A percentile compares a stretch with the other conserved stretches of the same genome.
phyloP scores from a whole-genome alignment of 2,888 invertebrate species.

The Papilio demoleus region DNA sequence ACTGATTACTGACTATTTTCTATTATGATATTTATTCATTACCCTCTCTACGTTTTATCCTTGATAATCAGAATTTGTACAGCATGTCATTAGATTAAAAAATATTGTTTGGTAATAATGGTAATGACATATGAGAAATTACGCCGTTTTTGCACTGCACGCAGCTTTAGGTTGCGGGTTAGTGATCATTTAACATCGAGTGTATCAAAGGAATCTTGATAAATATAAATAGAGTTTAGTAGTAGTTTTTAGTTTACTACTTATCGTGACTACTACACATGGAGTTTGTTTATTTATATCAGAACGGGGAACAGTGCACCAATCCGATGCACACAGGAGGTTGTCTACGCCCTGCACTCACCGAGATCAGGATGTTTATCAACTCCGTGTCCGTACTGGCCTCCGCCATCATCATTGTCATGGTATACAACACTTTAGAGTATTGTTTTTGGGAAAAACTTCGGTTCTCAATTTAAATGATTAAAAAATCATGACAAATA shows the following conservation, averaged over 20 bases:
- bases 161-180: not conserved
- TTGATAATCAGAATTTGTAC: not conserved
- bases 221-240: not conserved
- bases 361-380: constrained; percentile 63
- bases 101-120: too few species aligned
- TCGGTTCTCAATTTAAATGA: too few species aligned
- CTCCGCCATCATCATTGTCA: constrained; percentile 63
- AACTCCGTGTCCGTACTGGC: constrained; percentile 64
- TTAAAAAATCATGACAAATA: too few species aligned
- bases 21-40: not conserved
- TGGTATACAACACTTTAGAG: constrained; percentile 61
- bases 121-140: too few species aligned
- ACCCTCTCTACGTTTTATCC: not conserved
- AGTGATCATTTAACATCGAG: not conserved
- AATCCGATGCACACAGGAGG: constrained; percentile 58
- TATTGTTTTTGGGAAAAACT: too few species aligned
- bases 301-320: constrained; percentile 59
- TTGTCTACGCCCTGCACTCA: constrained; percentile 64
- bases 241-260: not conserved
- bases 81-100: not conserved
- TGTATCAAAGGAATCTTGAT: not conserved
- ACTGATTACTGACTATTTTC: not conserved
- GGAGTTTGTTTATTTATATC: constrained; percentile 10
- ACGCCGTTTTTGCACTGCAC: not conserved
- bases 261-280: not conserved